These are phyloP conservation scores for Mesaphorura yosii DNA, from an alignment of 1,140 invertebrate species.

Conservation along the genomic window DNA sequence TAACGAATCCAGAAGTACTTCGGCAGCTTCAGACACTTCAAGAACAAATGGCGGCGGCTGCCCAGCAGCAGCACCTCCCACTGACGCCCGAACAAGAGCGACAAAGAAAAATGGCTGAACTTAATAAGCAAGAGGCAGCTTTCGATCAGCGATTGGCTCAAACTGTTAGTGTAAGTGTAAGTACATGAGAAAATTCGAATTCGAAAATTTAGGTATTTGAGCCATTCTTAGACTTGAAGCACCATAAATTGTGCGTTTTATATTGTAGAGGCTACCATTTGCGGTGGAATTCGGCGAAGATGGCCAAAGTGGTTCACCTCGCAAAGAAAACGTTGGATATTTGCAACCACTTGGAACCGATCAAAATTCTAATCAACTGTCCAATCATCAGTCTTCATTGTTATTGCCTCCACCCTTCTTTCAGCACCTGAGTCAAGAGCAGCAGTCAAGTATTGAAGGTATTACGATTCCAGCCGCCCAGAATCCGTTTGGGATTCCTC, in stretches of 20 bases:
- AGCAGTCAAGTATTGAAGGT: constrained; percentile 7
- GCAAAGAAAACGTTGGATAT: too few species aligned
- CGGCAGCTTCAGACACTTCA: constrained; percentile 56
- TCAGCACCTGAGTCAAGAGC: constrained; percentile 23
- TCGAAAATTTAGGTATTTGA: not conserved
- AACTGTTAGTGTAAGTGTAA: constrained; percentile 47
- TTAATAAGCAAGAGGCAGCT: constrained; percentile 63
- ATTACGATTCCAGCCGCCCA: not conserved
- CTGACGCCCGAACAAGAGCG: constrained; percentile 54
- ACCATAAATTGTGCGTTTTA: constrained; percentile 1
- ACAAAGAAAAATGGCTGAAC: constrained; percentile 53
- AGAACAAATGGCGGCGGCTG: constrained; percentile 28
- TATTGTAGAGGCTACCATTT: constrained; percentile 48
- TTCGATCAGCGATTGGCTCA: constrained; percentile 65
- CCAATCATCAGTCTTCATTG: constrained; percentile 12
- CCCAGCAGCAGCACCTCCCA: constrained; percentile 35
- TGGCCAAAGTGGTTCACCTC: too few species aligned
- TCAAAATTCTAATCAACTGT: constrained; percentile 28
- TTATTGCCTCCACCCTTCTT: constrained; percentile 32
- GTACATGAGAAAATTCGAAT: not conserved
- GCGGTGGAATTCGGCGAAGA: constrained; percentile 56
- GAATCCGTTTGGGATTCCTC: constrained; percentile 27
- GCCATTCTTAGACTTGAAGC: not conserved
- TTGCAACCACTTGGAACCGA: too few species aligned
- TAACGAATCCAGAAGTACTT: constrained; percentile 60